These are phyloP conservation scores for Ceriagrion tenellum DNA, from an alignment of 2,888 invertebrate genomes.

Conservation along the genomic window DNA sequence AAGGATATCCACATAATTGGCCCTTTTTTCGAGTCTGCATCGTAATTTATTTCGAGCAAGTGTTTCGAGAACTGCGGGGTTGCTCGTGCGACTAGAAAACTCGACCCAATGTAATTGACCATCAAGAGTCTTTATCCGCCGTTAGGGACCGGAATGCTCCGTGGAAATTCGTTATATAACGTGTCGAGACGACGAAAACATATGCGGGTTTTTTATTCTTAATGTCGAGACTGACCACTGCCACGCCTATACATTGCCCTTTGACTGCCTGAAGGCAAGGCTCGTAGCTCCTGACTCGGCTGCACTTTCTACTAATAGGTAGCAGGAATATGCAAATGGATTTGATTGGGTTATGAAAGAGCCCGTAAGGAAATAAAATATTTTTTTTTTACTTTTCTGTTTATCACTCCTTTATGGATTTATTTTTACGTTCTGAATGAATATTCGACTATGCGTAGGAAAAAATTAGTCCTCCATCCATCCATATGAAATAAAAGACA, in stretches of 20 bases:
- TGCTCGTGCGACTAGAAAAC: slow-evolving; percentile 6
- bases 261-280: neutral
- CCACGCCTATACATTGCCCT: slow-evolving; percentile 44
- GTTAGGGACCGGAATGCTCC: neutral
- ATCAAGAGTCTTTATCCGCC: slow-evolving; percentile 23
- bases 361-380: neutral
- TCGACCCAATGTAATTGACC: slow-evolving; percentile 43
- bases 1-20: slow-evolving; percentile 27
- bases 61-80: neutral
- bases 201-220: slow-evolving; percentile 25
- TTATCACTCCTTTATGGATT: too few species aligned
- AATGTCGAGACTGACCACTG: slow-evolving; percentile 42
- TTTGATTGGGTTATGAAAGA: neutral
- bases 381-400: neutral
- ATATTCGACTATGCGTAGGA: too few species aligned
- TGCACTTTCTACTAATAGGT: slow-evolving; percentile 57
- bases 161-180: slow-evolving; percentile 44
- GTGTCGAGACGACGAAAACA: neutral
- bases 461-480: too few species aligned
- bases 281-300: neutral
- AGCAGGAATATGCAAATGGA: slow-evolving; percentile 46
- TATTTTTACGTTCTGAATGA: too few species aligned
- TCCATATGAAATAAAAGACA: too few species aligned
- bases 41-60: neutral
- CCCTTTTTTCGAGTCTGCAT: neutral